Evolutionary conservation across 2,888 invertebrate genomes (phyloP).

Genomic region (Eumacrocentrus americanus): DNA sequence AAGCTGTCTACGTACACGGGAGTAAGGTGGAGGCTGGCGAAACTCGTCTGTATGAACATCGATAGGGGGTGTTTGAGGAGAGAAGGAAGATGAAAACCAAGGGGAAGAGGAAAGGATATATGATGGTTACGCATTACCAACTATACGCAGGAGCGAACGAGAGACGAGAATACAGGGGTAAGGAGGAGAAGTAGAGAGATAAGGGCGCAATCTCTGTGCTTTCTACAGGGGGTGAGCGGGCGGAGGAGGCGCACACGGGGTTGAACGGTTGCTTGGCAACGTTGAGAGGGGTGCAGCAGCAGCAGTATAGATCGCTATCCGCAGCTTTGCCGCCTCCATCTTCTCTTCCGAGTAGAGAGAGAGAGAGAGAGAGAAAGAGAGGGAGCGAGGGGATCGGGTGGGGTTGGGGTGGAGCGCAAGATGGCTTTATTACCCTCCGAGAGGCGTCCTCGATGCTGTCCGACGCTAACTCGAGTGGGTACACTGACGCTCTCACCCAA

Average conservation of each 20-base stretch:
- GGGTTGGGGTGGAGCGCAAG: conserved; percentile 46
- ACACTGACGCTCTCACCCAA: conserved; percentile 37
- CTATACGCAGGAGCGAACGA: conserved; percentile 18
- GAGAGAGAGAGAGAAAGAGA: conserved; percentile 20
- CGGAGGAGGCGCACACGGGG: conserved; percentile 43
- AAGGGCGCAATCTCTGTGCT: conserved; percentile 54
- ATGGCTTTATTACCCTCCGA: conserved; percentile 60
- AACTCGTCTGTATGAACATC: conserved; percentile 22
- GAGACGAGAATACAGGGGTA: conserved; percentile 19
- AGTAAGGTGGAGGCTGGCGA: conserved; percentile 35
- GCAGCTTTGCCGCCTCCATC: conserved; percentile 33
- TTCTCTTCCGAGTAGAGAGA: conserved; percentile 26
- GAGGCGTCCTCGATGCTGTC: conserved; percentile 47
- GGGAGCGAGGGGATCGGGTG: conserved; percentile 25
- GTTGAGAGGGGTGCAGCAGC: conserved; percentile 45
- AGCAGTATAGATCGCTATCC: conserved; percentile 56
- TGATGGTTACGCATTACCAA: conserved; percentile 7
- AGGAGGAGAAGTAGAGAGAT: conserved; percentile 46
- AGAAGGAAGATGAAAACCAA: conserved; percentile 17
- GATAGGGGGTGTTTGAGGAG: conserved; percentile 4
- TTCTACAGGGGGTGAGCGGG: conserved; percentile 36
- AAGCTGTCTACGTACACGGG: conserved; percentile 25
- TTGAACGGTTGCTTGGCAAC: conserved; percentile 56
- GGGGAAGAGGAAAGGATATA: conserved; percentile 2
- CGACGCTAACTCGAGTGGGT: conserved; percentile 40